These are phyloP conservation scores for Pachydiplax longipennis DNA, from an alignment of 2,888 invertebrate species.

Conservation along the genomic window DNA sequence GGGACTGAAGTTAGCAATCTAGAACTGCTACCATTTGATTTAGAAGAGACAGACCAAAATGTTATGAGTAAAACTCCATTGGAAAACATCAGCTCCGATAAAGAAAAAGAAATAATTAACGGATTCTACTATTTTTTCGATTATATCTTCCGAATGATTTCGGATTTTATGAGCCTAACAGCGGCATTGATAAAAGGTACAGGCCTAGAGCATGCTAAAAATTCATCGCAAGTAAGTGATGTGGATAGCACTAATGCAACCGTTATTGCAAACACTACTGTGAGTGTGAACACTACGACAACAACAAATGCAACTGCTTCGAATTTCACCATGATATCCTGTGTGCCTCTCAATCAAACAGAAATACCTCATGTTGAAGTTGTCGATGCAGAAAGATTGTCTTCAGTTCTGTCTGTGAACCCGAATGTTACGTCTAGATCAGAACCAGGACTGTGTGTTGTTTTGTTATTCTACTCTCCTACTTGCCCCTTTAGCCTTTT, in stretches of 20 bases:
- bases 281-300: background rate
- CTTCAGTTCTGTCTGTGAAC: slow-evolving; percentile 70
- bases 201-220: background rate
- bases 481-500: slow-evolving; percentile 90
- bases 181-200: slow-evolving; percentile 17
- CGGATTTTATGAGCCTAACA: slow-evolving; percentile 17
- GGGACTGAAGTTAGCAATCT: background rate
- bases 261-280: background rate
- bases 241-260: background rate
- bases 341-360: background rate
- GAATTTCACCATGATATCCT: slow-evolving; percentile 5
- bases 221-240: background rate
- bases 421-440: slow-evolving; percentile 72
- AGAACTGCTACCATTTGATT: slow-evolving; percentile 8
- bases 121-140: slow-evolving; percentile 14
- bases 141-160: slow-evolving; percentile 12
- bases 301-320: background rate
- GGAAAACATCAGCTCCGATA: slow-evolving; percentile 29
- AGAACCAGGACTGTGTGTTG: slow-evolving; percentile 71
- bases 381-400: slow-evolving; percentile 75
- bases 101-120: slow-evolving; percentile 17
- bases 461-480: slow-evolving; percentile 88
- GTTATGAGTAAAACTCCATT: slow-evolving; percentile 25
- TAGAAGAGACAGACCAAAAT: slow-evolving; percentile 35
- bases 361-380: slow-evolving; percentile 62